Evolutionary conservation across 2,797 vertebrate species (phyloP).

Genomic region (Lutjanus argentimaculatus): DNA sequence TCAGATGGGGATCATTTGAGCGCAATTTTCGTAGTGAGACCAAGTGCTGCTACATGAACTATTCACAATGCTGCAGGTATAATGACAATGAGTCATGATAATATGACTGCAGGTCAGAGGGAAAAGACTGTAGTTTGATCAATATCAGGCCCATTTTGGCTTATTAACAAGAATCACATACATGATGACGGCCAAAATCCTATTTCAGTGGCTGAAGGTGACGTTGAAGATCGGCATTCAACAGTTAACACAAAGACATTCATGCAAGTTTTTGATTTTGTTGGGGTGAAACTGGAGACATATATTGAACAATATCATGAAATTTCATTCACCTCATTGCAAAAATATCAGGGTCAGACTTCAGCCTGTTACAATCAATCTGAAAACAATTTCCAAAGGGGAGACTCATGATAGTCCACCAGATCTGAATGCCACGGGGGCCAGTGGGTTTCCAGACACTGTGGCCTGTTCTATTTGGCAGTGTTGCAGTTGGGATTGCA

Average conservation of each 20-base stretch:
- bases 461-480: conserved; percentile 46
- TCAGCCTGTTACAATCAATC: neutral
- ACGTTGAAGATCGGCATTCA: neutral
- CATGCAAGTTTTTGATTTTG: neutral
- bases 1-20: neutral
- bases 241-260: neutral
- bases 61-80: neutral
- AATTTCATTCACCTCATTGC: neutral
- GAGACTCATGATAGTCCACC: neutral
- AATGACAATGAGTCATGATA: neutral
- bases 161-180: neutral
- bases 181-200: neutral
- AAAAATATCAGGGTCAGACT: neutral
- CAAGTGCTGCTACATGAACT: neutral
- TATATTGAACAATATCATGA: neutral
- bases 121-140: conserved; percentile 1
- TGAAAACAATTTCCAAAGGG: neutral
- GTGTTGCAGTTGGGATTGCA: conserved; percentile 33
- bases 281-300: neutral
- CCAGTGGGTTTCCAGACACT: conserved; percentile 28
- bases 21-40: neutral
- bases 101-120: neutral
- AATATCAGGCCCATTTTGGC: neutral
- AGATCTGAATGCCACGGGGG: conserved; percentile 35
- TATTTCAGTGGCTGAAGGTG: neutral